phyloP scores from a whole-genome alignment of 2,888 invertebrate genomes.

The Lasioglossum leucozonium region DNA sequence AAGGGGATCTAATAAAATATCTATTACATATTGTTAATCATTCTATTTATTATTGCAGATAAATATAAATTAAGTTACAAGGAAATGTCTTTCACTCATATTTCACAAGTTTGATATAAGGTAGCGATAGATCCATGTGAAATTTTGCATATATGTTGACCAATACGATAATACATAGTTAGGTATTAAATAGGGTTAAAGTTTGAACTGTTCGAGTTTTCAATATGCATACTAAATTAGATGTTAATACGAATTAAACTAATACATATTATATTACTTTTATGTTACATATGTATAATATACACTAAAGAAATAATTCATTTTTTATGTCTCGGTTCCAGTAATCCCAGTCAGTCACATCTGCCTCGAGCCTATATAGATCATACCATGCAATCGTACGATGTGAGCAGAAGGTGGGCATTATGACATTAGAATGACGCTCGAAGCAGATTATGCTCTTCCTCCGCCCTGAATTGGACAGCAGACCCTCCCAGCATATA shows the following conservation, averaged over 20 bases:
- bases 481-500: too few relatives aligned
- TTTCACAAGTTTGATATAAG: slow-evolving; percentile 32
- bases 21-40: slow-evolving; percentile 1
- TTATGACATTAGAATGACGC: too few relatives aligned
- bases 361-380: too few relatives aligned
- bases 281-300: slow-evolving; percentile 37
- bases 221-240: slow-evolving; percentile 35
- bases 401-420: too few relatives aligned
- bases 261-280: slow-evolving; percentile 39
- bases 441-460: too few relatives aligned
- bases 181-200: slow-evolving; percentile 52
- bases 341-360: too few relatives aligned
- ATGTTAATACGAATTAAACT: slow-evolving; percentile 40
- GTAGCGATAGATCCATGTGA: slow-evolving; percentile 39
- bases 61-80: slow-evolving; percentile 31
- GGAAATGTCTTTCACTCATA: slow-evolving; percentile 38
- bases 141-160: slow-evolving; percentile 65
- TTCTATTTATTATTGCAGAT: neutral
- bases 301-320: slow-evolving; percentile 30
- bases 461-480: too few relatives aligned
- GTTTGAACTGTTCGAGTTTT: slow-evolving; percentile 49
- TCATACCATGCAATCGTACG: too few relatives aligned
- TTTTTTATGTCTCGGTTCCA: slow-evolving; percentile 42
- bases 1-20: neutral
- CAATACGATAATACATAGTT: slow-evolving; percentile 67